A percentile compares a stretch with the other conserved stretches of the same genome.
phyloP scores from a whole-genome alignment of 2,113 vertebrate species.

The Coptodon rendalli region DNA sequence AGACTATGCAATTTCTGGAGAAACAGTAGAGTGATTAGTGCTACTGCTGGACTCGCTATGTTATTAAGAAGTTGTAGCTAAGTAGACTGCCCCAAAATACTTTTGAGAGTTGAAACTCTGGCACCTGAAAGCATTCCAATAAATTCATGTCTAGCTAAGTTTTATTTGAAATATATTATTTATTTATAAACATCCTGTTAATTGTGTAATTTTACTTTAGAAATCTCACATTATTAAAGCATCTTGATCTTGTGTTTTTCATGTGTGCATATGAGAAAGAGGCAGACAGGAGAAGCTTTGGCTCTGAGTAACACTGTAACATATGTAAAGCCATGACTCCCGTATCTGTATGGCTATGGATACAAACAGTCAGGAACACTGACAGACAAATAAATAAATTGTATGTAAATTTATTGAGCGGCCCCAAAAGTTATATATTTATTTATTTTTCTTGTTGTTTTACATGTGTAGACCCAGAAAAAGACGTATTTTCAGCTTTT shows the following conservation, averaged over 20 bases:
- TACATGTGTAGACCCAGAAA: not conserved
- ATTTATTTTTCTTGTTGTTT: fast-evolving
- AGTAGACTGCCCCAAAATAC: not conserved
- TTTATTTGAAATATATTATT: not conserved
- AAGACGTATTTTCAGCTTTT: not conserved
- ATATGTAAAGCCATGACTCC: not conserved
- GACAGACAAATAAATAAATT: not conserved
- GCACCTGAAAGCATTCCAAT: not conserved
- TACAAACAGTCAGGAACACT: not conserved
- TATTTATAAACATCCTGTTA: not conserved
- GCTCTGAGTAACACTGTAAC: not conserved
- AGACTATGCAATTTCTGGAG: not conserved
- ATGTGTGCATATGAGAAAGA: not conserved
- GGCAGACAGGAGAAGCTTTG: not conserved
- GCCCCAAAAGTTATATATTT: not conserved
- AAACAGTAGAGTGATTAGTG: not conserved
- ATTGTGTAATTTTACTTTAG: not conserved
- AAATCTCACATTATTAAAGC: not conserved
- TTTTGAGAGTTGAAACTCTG: not conserved
- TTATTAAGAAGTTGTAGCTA: not conserved
- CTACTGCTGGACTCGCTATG: not conserved
- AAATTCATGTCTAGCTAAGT: not conserved
- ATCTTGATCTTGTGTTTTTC: not conserved
- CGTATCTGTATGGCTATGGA: not conserved
- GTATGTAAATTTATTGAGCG: not conserved